Evolutionary conservation across 1,140 invertebrate species (phyloP).

Genomic region (Dinothrombium tinctorium): DNA sequence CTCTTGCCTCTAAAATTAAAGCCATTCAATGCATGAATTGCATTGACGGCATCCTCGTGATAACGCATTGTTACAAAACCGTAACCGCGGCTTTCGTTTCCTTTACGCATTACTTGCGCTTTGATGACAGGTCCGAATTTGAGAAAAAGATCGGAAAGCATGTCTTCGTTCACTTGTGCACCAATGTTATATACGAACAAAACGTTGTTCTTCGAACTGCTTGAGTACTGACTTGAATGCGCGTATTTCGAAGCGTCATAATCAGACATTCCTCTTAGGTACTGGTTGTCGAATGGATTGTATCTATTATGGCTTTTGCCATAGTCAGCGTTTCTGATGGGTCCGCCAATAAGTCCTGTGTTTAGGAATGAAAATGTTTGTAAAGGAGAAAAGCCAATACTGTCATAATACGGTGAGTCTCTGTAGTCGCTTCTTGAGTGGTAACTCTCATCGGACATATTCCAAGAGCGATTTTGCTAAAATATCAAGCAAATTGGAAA

Average conservation of each 20-base stretch:
- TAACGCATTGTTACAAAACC: conserved; percentile 27
- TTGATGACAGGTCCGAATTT: conserved; percentile 23
- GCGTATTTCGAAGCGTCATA: background rate
- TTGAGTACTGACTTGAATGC: background rate
- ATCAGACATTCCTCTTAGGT: background rate
- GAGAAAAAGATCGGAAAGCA: conserved; percentile 22
- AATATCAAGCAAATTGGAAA: background rate
- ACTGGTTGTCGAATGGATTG: background rate
- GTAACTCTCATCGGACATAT: too few relatives aligned
- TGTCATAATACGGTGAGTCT: background rate
- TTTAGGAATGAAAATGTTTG: background rate
- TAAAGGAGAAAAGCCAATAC: background rate
- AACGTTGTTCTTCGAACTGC: background rate
- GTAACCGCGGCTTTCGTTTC: conserved; percentile 20
- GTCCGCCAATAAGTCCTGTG: too few relatives aligned
- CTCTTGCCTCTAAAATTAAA: conserved; percentile 20
- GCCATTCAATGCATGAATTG: conserved; percentile 23
- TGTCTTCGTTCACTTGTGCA: conserved; percentile 22
- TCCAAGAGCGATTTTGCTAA: too few relatives aligned
- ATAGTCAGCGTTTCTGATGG: background rate
- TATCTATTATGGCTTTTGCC: background rate
- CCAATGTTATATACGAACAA: conserved; percentile 27
- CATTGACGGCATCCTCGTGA: conserved; percentile 22
- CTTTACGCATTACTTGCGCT: conserved; percentile 23
- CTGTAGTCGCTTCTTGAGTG: too few relatives aligned